Evolutionary conservation across 2,797 vertebrate genomes (phyloP).

Genomic region (Pempheris klunzingeri): DNA sequence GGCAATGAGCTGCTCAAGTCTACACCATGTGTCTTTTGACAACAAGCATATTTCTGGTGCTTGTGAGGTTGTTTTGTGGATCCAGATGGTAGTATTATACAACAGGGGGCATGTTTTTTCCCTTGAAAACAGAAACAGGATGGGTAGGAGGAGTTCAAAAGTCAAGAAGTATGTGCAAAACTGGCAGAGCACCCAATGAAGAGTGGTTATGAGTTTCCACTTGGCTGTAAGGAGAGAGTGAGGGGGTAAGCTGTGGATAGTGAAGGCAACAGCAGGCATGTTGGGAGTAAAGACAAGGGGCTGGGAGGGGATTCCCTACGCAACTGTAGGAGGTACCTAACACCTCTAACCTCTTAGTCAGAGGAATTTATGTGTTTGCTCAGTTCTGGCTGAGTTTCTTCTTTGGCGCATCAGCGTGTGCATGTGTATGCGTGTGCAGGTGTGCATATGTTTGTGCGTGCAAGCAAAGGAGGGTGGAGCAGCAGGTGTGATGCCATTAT

Average conservation of each 20-base stretch:
- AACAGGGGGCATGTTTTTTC: constrained; percentile 32
- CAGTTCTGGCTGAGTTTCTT: constrained; percentile 59
- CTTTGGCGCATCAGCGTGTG: constrained; percentile 36
- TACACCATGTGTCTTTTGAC: constrained; percentile 1
- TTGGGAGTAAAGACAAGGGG: constrained; percentile 24
- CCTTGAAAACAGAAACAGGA: constrained; percentile 56
- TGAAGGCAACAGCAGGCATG: constrained; percentile 16
- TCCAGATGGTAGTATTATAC: constrained; percentile 68
- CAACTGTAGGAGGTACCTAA: constrained; percentile 61
- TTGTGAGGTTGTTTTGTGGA: constrained; percentile 26
- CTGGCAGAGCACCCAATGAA: constrained; percentile 63
- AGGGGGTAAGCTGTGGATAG: constrained; percentile 23
- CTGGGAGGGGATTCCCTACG: constrained; percentile 67
- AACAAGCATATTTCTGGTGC: constrained; percentile 20
- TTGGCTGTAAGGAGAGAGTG: constrained; percentile 47
- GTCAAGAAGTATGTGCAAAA: constrained; percentile 36
- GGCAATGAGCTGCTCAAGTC: not conserved
- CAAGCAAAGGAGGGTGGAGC: constrained; percentile 62
- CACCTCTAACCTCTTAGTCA: constrained; percentile 61
- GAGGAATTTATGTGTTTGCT: constrained; percentile 76
- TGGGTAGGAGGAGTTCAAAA: constrained; percentile 24
- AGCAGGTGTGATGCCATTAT: constrained; percentile 82
- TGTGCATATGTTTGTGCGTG: constrained; percentile 47
- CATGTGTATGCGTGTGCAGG: constrained; percentile 22
- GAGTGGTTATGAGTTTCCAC: constrained; percentile 63